Conservation (phyloP, 2,113 vertebrate genomes). For the Chrysemys picta region DNA sequence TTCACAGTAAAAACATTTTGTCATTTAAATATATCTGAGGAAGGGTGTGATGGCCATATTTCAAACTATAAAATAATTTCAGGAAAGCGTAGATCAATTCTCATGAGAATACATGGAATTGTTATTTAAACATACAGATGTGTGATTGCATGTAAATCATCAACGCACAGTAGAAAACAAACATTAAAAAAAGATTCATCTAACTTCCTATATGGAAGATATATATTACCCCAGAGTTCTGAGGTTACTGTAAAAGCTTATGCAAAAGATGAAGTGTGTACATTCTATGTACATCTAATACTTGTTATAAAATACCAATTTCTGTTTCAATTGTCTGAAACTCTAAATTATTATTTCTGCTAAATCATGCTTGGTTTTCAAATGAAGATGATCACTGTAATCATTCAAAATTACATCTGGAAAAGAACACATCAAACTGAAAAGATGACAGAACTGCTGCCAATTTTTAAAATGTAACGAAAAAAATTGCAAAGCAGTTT, state of each 20-base stretch:
- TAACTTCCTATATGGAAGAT: conserved; percentile 73
- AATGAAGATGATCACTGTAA: conserved; percentile 5
- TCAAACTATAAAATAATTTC: conserved; percentile 36
- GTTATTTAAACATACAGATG: conserved; percentile 46
- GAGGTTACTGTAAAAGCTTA: conserved; percentile 72
- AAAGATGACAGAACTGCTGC: conserved; percentile 24
- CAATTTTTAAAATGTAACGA: conserved; percentile 34
- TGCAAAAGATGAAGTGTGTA: conserved; percentile 80
- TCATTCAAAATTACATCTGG: conserved; percentile 7
- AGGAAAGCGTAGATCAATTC: conserved; percentile 46
- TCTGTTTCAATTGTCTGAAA: background rate
- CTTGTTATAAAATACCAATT: conserved; percentile 68
- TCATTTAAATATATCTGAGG: conserved; percentile 19
- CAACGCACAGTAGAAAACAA: conserved; percentile 60
- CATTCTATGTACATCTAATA: conserved; percentile 82
- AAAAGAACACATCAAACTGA: conserved; percentile 57
- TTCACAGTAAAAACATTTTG: conserved; percentile 10
- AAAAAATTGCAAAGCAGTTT: conserved; percentile 44
- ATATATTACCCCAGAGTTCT: conserved; percentile 63
- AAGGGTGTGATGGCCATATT: conserved; percentile 18
- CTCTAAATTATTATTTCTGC: background rate
- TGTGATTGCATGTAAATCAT: conserved; percentile 60
- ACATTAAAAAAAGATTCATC: conserved; percentile 51
- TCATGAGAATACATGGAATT: conserved; percentile 47
- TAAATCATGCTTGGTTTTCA: conserved; percentile 40